Base-by-base conservation (phyloP, 2,113 vertebrate genomes). In the Eubucco bourcierii region DNA sequence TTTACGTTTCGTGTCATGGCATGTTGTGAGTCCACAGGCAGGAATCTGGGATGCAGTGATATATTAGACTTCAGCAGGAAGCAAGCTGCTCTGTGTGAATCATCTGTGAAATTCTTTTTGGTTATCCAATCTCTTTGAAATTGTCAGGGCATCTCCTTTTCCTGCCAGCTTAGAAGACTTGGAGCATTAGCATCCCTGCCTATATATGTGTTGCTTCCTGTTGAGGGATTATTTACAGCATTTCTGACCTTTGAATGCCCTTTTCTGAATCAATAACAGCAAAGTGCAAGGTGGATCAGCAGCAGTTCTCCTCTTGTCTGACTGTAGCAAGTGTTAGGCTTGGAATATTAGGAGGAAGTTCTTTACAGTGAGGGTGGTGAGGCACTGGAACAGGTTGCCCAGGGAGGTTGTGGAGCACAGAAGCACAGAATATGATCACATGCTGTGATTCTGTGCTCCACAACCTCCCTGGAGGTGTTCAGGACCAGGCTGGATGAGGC, bases 191-290 rank as follows among this genome's bases (percentile, higher is more conserved):
- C 44, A 80, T 90, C 79, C 39, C 61, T 0, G 0, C 33, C 72
- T 83, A 15, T 80, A 23, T 77, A 50, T 82, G 65, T 73, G 90
- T 95, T 95, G 53, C 86, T 96, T 88, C 95, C 87, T 90, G 71
- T 77, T 95, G 83, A 67, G 89, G 90, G 80, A 97, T 91, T 97
- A 97, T 97, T 97, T 96, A 94, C 85, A 90, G 76, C 94, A 65
- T 74, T 95, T 97, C 84, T 97, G 94, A 97, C 97, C 96, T 94
- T 92, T 73, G 59, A 75, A 29, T 97, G 94, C 97, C 97, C 97
- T 94, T 92, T 18, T 10, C 64, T 17, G 2, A 60, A 93, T 96
- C 88, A 82, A 46, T 91, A 94, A 71, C 34, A 83, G 47, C 68
- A 59, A 94, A 88, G 61, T 74, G 46, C 47, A 88, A 91, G 82